Evolutionary conservation across 2,113 vertebrate species (phyloP).

Genomic region (Strigops habroptila): DNA sequence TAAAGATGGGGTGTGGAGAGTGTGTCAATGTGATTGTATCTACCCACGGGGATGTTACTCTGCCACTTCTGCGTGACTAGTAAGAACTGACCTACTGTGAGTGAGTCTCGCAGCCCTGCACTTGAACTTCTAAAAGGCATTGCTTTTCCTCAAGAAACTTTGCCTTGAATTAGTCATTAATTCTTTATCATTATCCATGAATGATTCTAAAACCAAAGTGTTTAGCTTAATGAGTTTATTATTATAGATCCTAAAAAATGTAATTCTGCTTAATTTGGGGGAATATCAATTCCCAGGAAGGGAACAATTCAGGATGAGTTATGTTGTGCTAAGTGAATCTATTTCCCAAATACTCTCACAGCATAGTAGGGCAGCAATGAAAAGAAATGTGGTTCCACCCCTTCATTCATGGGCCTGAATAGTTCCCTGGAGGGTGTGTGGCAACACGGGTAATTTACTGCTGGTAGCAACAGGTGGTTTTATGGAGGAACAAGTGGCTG

Average conservation of each 20-base stretch:
- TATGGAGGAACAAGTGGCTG: not conserved
- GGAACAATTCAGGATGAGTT: not conserved
- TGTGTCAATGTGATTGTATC: not conserved
- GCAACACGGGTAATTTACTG: not conserved
- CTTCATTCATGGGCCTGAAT: not conserved
- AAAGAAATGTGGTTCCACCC: not conserved
- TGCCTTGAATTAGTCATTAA: not conserved
- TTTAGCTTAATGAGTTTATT: slow-evolving; percentile 9
- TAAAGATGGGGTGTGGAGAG: not conserved
- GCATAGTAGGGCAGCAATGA: not conserved
- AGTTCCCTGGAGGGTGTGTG: not conserved
- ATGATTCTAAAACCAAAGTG: not conserved
- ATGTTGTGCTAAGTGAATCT: not conserved
- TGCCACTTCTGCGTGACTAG: not conserved
- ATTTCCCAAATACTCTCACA: not conserved
- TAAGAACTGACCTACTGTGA: not conserved
- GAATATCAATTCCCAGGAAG: not conserved
- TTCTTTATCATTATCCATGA: not conserved
- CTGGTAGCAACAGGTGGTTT: not conserved
- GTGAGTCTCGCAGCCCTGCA: not conserved
- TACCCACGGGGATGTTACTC: not conserved
- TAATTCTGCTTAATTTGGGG: not conserved
- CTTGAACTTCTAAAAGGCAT: not conserved
- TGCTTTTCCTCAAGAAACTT: not conserved
- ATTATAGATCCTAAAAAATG: not conserved